Evolutionary conservation across 2,888 invertebrate genomes (phyloP).

Genomic region (Cabera pusaria): DNA sequence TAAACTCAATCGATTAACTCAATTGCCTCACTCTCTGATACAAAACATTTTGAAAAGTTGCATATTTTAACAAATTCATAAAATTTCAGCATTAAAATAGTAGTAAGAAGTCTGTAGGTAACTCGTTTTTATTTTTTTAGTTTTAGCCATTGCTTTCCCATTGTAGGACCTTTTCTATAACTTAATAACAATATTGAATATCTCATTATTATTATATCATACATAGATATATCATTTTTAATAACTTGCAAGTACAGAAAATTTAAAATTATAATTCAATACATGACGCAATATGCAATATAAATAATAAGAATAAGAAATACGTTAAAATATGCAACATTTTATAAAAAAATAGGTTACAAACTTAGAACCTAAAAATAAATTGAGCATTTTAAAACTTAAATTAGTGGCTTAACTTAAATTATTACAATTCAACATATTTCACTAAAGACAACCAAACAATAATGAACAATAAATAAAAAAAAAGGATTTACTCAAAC

Average conservation of each 20-base stretch:
- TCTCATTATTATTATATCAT: too few species aligned
- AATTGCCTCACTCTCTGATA: slow-evolving; percentile 23
- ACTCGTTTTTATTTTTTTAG: too few species aligned
- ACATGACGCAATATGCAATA: too few species aligned
- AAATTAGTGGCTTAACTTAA: slow-evolving; percentile 22
- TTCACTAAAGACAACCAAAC: slow-evolving; percentile 26
- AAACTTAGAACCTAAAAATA: slow-evolving; percentile 23
- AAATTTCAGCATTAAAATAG: not conserved
- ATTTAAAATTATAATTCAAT: too few species aligned
- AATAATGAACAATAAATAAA: not conserved
- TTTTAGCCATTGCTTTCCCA: too few species aligned
- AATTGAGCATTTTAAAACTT: slow-evolving; percentile 36
- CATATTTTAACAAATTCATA: not conserved
- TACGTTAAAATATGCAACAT: slow-evolving; percentile 14
- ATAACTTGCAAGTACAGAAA: too few species aligned
- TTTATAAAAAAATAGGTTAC: slow-evolving; percentile 1
- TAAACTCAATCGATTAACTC: slow-evolving; percentile 1
- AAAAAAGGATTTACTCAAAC: too few species aligned
- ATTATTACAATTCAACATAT: slow-evolving; percentile 17
- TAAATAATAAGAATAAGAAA: too few species aligned
- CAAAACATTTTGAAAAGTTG: slow-evolving; percentile 5
- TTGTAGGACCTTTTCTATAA: too few species aligned
- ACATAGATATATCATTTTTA: too few species aligned
- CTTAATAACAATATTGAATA: too few species aligned
- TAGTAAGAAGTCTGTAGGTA: too few species aligned